Evolutionary conservation across 2,888 invertebrate genomes (phyloP).

Genomic region (Deilephila elpenor): DNA sequence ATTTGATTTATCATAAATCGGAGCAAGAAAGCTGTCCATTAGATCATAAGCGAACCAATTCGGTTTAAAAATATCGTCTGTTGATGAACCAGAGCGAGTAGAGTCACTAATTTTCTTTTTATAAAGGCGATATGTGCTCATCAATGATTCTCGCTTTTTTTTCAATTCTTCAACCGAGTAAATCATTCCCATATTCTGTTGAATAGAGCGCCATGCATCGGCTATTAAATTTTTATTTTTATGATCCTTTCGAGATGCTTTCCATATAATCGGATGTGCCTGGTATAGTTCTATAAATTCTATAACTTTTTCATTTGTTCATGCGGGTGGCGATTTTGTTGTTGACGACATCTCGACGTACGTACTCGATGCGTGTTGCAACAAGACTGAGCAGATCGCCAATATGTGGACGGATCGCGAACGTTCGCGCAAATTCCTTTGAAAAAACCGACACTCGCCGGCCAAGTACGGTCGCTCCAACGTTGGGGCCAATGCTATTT

Average conservation of each 20-base stretch:
- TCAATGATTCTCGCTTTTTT: conserved; percentile 27
- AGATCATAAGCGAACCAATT: conserved; percentile 47
- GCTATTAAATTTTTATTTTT: conserved; percentile 40
- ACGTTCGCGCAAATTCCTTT: conserved; percentile 36
- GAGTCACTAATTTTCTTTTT: conserved; percentile 39
- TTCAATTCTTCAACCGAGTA: conserved; percentile 34
- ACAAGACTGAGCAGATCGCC: conserved; percentile 36
- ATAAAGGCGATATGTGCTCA: conserved; percentile 38
- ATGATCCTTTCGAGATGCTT: conserved; percentile 37
- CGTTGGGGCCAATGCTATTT: conserved; percentile 34
- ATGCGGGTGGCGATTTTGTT: conserved; percentile 33
- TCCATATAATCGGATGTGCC: conserved; percentile 39
- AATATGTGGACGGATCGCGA: conserved; percentile 34
- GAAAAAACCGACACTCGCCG: conserved; percentile 30
- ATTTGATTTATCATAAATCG: conserved; percentile 37
- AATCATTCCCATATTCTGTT: conserved; percentile 27
- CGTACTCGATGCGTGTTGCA: conserved; percentile 33
- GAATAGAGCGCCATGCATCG: conserved; percentile 38
- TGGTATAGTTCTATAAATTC: conserved; percentile 34
- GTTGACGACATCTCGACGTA: conserved; percentile 32
- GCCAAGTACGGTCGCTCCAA: conserved; percentile 34
- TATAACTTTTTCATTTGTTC: conserved; percentile 38
- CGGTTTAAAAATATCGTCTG: conserved; percentile 37
- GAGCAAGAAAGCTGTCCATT: conserved; percentile 43
- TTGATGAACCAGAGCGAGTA: conserved; percentile 36